phyloP scores from a whole-genome alignment of 2,888 invertebrate species.

The Cantharis rustica region DNA sequence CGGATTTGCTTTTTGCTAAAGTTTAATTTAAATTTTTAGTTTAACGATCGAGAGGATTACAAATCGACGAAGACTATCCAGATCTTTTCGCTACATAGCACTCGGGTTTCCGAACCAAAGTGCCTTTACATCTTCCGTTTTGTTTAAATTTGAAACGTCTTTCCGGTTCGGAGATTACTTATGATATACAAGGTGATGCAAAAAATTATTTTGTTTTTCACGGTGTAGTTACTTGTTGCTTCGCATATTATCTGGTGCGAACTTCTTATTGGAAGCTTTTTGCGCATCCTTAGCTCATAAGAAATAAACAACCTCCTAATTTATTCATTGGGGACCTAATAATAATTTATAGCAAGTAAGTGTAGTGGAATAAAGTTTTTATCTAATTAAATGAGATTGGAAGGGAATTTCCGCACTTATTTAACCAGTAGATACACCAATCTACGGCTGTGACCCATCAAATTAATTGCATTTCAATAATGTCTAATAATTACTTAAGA shows the following conservation, averaged over 20 bases:
- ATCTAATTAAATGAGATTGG: neutral
- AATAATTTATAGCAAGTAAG: neutral
- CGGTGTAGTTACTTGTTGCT: neutral
- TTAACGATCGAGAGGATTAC: neutral
- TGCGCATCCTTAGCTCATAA: neutral
- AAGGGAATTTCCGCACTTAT: neutral
- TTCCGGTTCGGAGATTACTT: neutral
- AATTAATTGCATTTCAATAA: neutral
- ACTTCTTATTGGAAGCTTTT: neutral
- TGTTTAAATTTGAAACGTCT: neutral
- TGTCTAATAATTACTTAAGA: neutral
- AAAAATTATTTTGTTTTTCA: neutral
- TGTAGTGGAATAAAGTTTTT: conserved; percentile 6
- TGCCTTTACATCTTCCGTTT: neutral
- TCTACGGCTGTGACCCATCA: neutral
- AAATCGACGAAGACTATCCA: neutral
- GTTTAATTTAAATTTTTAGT: neutral
- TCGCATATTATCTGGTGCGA: neutral
- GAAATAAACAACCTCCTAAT: neutral
- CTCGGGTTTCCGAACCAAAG: neutral
- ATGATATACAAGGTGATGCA: neutral
- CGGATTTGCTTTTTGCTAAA: neutral
- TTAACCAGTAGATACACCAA: neutral
- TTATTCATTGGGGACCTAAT: neutral
- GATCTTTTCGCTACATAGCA: neutral